Conservation (phyloP, 2,888 invertebrate genomes). For the Eupithecia inturbata region DNA sequence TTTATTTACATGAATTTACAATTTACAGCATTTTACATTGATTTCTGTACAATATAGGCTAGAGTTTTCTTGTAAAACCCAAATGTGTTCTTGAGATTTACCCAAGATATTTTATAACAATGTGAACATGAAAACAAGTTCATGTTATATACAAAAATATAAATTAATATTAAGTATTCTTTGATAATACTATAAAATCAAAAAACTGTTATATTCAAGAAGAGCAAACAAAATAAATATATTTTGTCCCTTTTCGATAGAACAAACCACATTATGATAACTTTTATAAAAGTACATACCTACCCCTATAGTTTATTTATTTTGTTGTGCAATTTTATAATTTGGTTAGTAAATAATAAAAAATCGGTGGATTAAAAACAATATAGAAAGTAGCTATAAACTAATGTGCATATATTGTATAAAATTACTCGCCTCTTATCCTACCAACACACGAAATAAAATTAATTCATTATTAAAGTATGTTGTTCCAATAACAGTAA, state of each 20-base stretch:
- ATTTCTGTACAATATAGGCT: conserved; percentile 10
- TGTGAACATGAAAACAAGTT: background rate
- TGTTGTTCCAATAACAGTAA: conserved; percentile 41
- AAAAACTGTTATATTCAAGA: background rate
- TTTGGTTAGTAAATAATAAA: background rate
- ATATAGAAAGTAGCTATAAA: conserved; percentile 15
- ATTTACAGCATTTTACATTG: conserved; percentile 10
- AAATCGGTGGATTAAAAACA: conserved; percentile 23
- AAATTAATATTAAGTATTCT: background rate
- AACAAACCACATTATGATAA: background rate
- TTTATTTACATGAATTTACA: conserved; percentile 18
- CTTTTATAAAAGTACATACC: background rate
- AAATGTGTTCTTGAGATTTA: background rate
- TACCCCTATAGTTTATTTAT: background rate
- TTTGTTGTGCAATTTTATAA: conserved; percentile 1
- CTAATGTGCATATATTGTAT: conserved; percentile 30
- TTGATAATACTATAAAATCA: background rate
- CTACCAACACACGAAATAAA: conserved; percentile 39
- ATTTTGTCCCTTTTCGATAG: background rate
- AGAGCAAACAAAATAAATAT: background rate
- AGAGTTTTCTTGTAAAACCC: background rate
- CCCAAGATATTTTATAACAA: background rate
- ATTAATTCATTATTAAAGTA: conserved; percentile 33
- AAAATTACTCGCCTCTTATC: conserved; percentile 36
- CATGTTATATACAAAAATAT: background rate